Conservation (phyloP, 1,140 invertebrate species). For the Cyclargus thomasi region DNA sequence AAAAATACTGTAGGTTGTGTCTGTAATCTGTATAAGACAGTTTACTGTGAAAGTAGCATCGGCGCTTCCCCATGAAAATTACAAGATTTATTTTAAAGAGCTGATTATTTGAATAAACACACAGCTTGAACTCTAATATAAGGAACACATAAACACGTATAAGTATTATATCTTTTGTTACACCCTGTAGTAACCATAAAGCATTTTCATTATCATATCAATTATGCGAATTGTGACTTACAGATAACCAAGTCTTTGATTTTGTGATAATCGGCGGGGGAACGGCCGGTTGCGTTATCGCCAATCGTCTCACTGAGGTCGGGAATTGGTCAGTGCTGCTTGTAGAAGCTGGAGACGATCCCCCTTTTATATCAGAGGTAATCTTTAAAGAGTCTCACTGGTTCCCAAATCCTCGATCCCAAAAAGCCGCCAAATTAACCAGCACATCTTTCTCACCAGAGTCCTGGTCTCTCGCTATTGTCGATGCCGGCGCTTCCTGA, state of each 20-base stretch:
- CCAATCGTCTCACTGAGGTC: conserved; percentile 82
- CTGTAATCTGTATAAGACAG: too few relatives aligned
- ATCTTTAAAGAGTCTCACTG: too few relatives aligned
- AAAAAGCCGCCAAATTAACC: background rate
- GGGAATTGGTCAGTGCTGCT: conserved; percentile 81
- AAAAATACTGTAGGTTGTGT: too few relatives aligned
- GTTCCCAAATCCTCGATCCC: too few relatives aligned
- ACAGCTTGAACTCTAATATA: too few relatives aligned
- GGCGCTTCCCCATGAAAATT: too few relatives aligned
- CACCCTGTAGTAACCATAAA: too few relatives aligned
- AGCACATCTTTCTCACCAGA: conserved; percentile 25
- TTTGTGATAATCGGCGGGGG: conserved; percentile 88
- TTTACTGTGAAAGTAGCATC: too few relatives aligned
- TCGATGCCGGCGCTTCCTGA: conserved; percentile 48
- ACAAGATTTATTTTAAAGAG: too few relatives aligned
- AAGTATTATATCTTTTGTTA: too few relatives aligned
- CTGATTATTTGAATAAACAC: too few relatives aligned
- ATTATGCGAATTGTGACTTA: conserved; percentile 19
- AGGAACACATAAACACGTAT: too few relatives aligned
- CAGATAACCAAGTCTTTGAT: conserved; percentile 76
- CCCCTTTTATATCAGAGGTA: conserved; percentile 35
- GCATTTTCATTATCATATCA: background rate
- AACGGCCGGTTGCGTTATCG: conserved; percentile 86
- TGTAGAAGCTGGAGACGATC: conserved; percentile 82
- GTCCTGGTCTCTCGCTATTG: conserved; percentile 39